phyloP scores from a whole-genome alignment of 2,888 invertebrate genomes.

The Epinotia brunnichana region DNA sequence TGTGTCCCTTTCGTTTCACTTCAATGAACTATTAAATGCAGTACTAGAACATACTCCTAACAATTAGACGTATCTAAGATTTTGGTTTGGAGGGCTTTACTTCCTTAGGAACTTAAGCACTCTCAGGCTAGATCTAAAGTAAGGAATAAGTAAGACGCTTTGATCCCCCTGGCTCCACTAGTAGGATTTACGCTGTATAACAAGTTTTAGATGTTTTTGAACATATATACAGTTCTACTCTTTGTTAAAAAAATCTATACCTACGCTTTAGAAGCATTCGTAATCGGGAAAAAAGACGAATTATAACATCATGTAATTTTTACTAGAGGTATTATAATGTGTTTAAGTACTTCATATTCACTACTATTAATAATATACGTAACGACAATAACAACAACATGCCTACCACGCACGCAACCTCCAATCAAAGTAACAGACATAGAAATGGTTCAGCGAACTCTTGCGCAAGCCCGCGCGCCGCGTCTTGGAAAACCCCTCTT shows the following conservation, averaged over 20 bases:
- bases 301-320: too few relatives aligned
- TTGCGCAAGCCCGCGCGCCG: constrained; percentile 67
- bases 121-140: too few relatives aligned
- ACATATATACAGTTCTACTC: background rate
- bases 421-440: constrained; percentile 34
- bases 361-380: background rate
- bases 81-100: too few relatives aligned
- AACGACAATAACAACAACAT: constrained; percentile 24
- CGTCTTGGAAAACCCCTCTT: constrained; percentile 72
- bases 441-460: constrained; percentile 76
- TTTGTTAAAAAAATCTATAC: background rate
- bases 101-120: too few relatives aligned
- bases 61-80: background rate
- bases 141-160: too few relatives aligned
- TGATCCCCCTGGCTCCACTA: too few relatives aligned
- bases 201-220: background rate
- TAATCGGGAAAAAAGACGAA: too few relatives aligned
- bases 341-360: background rate
- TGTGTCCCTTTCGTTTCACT: background rate
- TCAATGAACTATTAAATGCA: background rate
- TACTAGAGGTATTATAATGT: background rate
- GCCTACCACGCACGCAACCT: constrained; percentile 21
- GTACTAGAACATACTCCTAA: background rate
- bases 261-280: too few relatives aligned
- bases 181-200: too few relatives aligned